Evolutionary conservation across 2,797 vertebrate species (phyloP), one percentile per base, ranked within the genome.

Genomic region (Aplochiton taeniatus): DNA sequence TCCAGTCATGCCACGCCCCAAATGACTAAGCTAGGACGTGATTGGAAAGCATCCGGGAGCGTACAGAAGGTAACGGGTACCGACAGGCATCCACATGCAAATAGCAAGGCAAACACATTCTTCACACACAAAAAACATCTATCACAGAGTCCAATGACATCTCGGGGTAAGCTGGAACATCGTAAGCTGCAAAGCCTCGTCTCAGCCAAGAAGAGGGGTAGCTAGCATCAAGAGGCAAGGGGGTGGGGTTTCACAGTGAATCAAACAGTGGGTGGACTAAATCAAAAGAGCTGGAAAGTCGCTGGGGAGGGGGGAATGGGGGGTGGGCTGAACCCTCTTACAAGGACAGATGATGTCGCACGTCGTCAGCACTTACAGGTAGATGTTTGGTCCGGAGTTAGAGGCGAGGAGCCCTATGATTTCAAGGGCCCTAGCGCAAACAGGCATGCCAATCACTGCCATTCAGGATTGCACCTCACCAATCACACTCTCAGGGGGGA

Each of bases 361-460:
- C 72, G 77, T 68, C 76, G 82, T 82, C 61, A 76, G 65, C 76
- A 92, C 90, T 92, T 92, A 91, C 90, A 84, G 78, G 79, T 67
- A 63, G 85, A 77, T 61, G 84, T 80, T 71, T 76, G 84, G 88
- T 89, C 88, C 89, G 73, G 84, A 80, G 78, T 85, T 81, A 78
- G 81, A 65, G 79, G 81, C 47, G 85, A 72, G 63, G 46, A 85
- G 73, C 63, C 85, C 83, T 83, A 65, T 82, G 80, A 87, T 83
- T 78, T 63, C 71, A 83, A n/a, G 77, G 77, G 80, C 85, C 89
- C 79, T 80, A 81, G 74, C 81, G 73, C 66, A n/a, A n/a, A 87
- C 87, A 87, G 70, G 85, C 80, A 87, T 80, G 77, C 79, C 83
- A 74, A 86, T 59, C 86, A 84, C 83, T 87, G 65, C 74, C 88